phyloP scores from a whole-genome alignment of 1,140 invertebrate genomes.

The Aradophagus sp. region DNA sequence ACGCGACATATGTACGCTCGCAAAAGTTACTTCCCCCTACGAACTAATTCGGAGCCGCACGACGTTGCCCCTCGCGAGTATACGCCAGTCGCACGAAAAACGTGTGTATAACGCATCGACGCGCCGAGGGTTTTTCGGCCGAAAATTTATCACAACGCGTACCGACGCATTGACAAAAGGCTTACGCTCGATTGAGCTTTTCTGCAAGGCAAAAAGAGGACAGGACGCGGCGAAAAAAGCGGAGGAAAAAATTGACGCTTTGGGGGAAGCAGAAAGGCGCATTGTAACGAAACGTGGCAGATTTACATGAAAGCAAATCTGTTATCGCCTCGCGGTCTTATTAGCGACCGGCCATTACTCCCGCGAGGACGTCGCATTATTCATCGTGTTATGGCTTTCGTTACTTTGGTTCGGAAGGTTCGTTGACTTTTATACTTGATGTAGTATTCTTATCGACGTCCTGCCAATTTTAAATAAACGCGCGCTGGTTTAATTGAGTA shows the following conservation, averaged over 20 bases:
- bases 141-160: conserved; percentile 61
- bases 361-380: no score
- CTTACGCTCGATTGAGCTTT: conserved; percentile 64
- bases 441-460: no score
- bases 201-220: conserved; percentile 36
- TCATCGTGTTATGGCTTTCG: no score
- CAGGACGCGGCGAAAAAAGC: conserved; percentile 26
- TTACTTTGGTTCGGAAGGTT: no score
- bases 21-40: conserved; percentile 50
- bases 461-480: no score
- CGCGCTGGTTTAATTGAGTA: no score
- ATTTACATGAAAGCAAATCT: no score
- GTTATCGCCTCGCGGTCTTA: no score
- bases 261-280: no score
- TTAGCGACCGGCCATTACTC: no score
- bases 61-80: conserved; percentile 47
- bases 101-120: conserved; percentile 52
- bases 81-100: conserved; percentile 46
- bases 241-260: conserved; percentile 25
- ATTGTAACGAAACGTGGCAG: no score
- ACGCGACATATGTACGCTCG: conserved; percentile 51
- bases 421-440: no score
- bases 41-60: conserved; percentile 53
- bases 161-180: conserved; percentile 61
- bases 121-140: conserved; percentile 56